phyloP scores from a whole-genome alignment of 2,888 invertebrate genomes.

The Erebia epiphron region DNA sequence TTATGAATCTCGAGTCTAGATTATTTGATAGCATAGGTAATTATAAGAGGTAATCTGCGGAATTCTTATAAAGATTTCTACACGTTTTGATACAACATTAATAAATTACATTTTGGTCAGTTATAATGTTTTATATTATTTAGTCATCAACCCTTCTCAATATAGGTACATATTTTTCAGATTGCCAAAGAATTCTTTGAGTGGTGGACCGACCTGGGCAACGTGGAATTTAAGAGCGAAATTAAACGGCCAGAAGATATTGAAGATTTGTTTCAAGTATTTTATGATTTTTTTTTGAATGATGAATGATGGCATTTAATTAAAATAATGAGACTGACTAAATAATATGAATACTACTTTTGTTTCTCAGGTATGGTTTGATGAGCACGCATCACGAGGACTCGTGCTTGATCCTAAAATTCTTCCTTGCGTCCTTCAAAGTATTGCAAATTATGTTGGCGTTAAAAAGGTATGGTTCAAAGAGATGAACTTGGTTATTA shows the following conservation, averaged over 20 bases:
- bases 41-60: too few relatives aligned
- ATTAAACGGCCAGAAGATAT: constrained; percentile 79
- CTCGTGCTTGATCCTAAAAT: constrained; percentile 69
- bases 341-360: neutral
- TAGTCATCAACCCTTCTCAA: too few relatives aligned
- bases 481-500: neutral
- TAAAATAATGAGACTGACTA: neutral
- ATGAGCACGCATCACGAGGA: constrained; percentile 73
- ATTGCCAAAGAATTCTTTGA: constrained; percentile 82
- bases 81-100: too few relatives aligned
- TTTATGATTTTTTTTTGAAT: neutral
- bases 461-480: constrained; percentile 53
- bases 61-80: too few relatives aligned
- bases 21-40: too few relatives aligned
- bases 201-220: constrained; percentile 79
- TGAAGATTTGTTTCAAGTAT: constrained; percentile 81
- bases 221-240: constrained; percentile 73
- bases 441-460: constrained; percentile 60
- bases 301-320: neutral
- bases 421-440: constrained; percentile 69
- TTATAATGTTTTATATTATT: too few relatives aligned
- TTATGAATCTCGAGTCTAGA: too few relatives aligned
- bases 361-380: constrained; percentile 71
- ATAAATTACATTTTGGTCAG: too few relatives aligned
- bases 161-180: constrained; percentile 48